Evolutionary conservation across 2,113 vertebrate species (phyloP).

Genomic region (Cairina moschata): DNA sequence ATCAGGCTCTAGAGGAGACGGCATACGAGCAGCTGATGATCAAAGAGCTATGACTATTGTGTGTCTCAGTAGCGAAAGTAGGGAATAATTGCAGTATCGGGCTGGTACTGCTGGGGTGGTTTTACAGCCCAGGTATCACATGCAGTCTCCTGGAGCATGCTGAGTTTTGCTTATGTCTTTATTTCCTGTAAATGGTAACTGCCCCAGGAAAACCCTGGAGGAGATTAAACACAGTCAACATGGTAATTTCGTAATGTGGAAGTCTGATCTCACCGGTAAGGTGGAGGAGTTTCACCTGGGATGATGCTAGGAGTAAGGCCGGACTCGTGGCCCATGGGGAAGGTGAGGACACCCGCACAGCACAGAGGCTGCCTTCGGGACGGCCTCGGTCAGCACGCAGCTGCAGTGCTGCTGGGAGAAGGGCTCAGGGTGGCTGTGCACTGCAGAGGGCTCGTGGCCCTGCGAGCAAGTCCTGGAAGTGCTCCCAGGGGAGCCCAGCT

Average conservation of each 20-base stretch:
- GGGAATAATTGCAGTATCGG: not conserved
- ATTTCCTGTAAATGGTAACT: not conserved
- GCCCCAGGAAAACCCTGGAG: not conserved
- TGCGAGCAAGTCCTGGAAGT: accelerated
- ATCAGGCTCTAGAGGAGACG: not conserved
- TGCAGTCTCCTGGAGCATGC: not conserved
- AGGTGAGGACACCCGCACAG: not conserved
- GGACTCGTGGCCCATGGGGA: not conserved
- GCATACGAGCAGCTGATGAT: not conserved
- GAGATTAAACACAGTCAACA: not conserved
- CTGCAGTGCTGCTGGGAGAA: not conserved
- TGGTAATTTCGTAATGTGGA: not conserved
- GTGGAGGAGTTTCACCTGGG: conserved; percentile 31
- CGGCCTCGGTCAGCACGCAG: accelerated
- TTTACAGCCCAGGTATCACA: not conserved
- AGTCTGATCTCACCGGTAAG: conserved; percentile 22
- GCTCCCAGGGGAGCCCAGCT: accelerated
- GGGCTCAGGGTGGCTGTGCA: accelerated
- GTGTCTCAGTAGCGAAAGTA: not conserved
- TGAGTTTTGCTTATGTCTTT: conserved; percentile 2
- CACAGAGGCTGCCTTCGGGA: not conserved
- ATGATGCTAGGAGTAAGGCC: conserved; percentile 5
- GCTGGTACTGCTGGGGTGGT: not conserved
- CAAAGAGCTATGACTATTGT: not conserved
- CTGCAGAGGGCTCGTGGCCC: accelerated